A percentile compares a stretch with the other conserved stretches of the same genome.
phyloP scores from a whole-genome alignment of 2,888 invertebrate genomes.

The Unio pictorum region DNA sequence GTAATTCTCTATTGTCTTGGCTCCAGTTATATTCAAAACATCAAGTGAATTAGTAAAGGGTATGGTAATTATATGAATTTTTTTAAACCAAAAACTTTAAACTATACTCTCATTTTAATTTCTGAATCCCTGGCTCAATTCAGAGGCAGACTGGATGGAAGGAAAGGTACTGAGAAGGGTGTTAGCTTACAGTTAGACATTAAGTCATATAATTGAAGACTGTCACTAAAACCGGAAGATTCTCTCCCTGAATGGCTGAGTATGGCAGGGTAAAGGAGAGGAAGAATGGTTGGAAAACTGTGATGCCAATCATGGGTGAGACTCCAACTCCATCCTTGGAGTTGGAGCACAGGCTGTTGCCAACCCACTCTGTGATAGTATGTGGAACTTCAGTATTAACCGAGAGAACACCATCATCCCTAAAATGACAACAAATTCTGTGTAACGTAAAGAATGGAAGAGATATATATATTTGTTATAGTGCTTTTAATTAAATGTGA shows the following conservation, averaged over 20 bases:
- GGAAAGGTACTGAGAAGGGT: no score
- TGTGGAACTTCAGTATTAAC: constrained; percentile 73
- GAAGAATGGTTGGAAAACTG: constrained; percentile 83
- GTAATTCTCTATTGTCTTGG: no score
- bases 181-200: constrained; percentile 77
- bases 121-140: no score
- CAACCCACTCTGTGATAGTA: constrained; percentile 78
- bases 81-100: no score
- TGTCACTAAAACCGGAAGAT: constrained; percentile 78
- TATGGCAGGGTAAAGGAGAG: constrained; percentile 81
- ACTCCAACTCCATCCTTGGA: constrained; percentile 74
- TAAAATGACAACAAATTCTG: constrained; percentile 12
- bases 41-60: no score
- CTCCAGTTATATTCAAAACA: no score
- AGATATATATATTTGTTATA: no score
- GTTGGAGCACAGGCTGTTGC: constrained; percentile 76
- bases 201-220: constrained; percentile 83
- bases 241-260: constrained; percentile 80
- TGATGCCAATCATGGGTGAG: constrained; percentile 72
- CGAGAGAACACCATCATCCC: constrained; percentile 40
- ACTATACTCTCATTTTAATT: no score
- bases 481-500: no score
- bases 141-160: no score
- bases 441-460: no score
- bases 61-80: no score